These are phyloP conservation scores for Bradypodion pumilum DNA, from an alignment of 2,797 vertebrate species.

Conservation along the genomic window DNA sequence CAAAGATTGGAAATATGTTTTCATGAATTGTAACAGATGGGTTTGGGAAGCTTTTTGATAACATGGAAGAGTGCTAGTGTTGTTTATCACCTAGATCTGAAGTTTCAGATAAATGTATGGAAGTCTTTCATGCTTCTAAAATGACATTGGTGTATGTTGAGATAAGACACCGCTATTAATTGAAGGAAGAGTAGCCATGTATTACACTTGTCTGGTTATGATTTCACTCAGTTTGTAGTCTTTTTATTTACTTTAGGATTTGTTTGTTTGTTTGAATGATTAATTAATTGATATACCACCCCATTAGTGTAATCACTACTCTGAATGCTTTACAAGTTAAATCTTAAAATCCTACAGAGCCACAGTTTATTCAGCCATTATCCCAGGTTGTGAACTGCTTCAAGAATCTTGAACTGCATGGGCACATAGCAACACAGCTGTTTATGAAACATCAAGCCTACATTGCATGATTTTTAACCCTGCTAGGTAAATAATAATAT, in stretches of 20 bases:
- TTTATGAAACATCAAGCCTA: not conserved
- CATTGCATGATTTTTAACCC: not conserved
- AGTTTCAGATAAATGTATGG: not conserved
- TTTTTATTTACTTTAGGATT: too few relatives aligned
- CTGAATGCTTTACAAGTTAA: too few relatives aligned
- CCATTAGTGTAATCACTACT: too few relatives aligned
- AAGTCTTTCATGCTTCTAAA: not conserved
- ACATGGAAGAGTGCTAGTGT: not conserved
- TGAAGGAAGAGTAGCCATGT: not conserved
- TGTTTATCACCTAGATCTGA: not conserved
- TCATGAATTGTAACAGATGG: too few relatives aligned
- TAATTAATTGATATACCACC: too few relatives aligned
- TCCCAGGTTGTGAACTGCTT: not conserved
- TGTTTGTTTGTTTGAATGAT: too few relatives aligned
- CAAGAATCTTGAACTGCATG: not conserved
- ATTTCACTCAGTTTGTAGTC: not conserved
- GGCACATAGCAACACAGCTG: not conserved
- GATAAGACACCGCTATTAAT: not conserved
- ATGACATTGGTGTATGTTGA: not conserved
- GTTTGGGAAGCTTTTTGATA: not conserved
- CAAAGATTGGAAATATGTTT: too few relatives aligned
- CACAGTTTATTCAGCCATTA: too few relatives aligned
- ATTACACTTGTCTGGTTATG: not conserved
- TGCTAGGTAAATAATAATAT: not conserved
- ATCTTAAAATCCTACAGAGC: too few relatives aligned